phyloP scores from a whole-genome alignment of 2,113 vertebrate species.

The Anser cygnoides region DNA sequence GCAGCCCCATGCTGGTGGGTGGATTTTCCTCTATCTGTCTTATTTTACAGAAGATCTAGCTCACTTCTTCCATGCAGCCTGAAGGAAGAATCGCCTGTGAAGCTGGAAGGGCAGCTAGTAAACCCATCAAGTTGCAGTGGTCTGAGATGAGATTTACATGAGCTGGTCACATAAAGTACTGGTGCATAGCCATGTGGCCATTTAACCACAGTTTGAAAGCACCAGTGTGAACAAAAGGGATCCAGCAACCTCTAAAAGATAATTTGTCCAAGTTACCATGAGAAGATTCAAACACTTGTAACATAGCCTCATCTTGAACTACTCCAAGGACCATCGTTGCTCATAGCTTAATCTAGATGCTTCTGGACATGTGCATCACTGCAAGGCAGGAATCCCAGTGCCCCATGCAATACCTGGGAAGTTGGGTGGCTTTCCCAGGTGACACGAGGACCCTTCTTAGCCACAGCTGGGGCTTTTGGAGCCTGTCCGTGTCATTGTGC shows the following conservation, averaged over 20 bases:
- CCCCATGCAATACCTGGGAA: accelerated
- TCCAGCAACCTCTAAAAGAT: background rate
- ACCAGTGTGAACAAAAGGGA: background rate
- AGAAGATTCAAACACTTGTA: background rate
- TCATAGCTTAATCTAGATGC: background rate
- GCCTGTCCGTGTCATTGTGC: background rate
- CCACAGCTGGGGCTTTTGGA: background rate
- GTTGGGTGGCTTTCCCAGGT: background rate
- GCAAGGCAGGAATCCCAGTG: background rate
- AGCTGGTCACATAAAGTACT: background rate
- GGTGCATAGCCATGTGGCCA: background rate
- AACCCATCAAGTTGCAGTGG: background rate
- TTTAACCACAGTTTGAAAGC: background rate
- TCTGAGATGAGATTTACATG: background rate
- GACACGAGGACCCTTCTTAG: background rate
- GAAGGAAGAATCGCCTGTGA: background rate
- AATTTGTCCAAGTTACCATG: background rate
- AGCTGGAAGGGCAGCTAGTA: background rate
- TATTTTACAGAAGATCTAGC: background rate
- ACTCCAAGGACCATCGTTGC: background rate
- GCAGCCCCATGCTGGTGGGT: background rate
- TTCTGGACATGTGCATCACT: background rate
- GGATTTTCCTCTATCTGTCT: background rate
- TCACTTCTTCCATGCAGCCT: background rate
- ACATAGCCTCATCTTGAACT: background rate